Conservation (phyloP, 2,113 vertebrate species). For the Dolichotis patagonum region DNA sequence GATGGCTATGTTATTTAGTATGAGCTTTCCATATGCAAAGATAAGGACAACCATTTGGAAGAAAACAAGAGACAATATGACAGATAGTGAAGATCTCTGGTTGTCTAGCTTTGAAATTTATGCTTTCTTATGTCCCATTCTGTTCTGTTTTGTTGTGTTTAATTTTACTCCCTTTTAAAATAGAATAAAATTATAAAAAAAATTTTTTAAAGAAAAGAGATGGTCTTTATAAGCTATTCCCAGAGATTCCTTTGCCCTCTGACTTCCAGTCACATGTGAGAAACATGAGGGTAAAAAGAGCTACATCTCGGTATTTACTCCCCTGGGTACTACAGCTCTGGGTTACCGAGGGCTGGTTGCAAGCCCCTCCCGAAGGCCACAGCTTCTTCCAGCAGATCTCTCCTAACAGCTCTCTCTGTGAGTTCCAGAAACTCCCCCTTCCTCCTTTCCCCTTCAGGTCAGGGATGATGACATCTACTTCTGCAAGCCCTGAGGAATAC, state of each 20-base stretch:
- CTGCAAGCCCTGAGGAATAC: background rate
- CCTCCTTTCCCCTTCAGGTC: background rate
- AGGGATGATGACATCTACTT: background rate
- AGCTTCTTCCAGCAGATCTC: background rate
- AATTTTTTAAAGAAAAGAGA: too few species aligned
- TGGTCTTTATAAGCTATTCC: background rate
- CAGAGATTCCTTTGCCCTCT: background rate
- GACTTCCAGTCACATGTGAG: background rate
- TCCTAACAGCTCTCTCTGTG: background rate
- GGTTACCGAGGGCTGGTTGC: background rate
- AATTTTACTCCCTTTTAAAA: too few species aligned
- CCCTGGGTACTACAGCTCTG: background rate
- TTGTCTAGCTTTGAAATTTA: too few species aligned
- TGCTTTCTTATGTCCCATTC: too few species aligned
- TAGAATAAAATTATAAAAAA: too few species aligned
- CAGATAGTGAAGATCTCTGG: too few species aligned
- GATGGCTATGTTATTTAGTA: too few species aligned
- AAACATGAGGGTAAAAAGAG: background rate
- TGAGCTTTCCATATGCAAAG: too few species aligned
- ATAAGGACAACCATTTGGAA: too few species aligned
- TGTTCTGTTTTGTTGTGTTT: too few species aligned
- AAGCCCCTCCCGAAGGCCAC: background rate
- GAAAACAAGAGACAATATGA: too few species aligned
- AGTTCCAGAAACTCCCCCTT: background rate
- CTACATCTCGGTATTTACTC: background rate